phyloP scores from a whole-genome alignment of 1,140 invertebrate genomes.

The Antheraea mylitta region DNA sequence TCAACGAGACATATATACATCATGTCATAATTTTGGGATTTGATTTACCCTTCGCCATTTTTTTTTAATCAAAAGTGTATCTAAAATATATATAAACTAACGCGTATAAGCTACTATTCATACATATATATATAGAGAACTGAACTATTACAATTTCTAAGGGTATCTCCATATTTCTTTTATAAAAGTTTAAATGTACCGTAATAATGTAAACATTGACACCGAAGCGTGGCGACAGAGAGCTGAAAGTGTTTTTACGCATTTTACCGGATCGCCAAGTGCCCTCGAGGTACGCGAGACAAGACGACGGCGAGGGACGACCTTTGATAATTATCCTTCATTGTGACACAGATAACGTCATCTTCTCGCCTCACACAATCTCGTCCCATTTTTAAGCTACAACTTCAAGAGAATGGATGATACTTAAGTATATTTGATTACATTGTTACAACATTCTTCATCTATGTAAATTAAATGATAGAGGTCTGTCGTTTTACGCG shows the following conservation, averaged over 20 bases:
- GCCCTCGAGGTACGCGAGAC: background rate
- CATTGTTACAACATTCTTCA: background rate
- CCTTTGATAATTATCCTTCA: background rate
- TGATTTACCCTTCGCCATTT: too few relatives aligned
- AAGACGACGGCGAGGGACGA: background rate
- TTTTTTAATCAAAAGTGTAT: too few relatives aligned
- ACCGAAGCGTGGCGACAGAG: background rate
- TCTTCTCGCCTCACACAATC: background rate
- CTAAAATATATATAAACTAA: too few relatives aligned
- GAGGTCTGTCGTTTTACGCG: too few relatives aligned
- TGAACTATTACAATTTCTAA: too few relatives aligned
- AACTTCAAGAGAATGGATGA: background rate
- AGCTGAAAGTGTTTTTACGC: background rate
- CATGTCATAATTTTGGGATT: too few relatives aligned
- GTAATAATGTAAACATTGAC: background rate
- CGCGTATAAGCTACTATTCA: too few relatives aligned
- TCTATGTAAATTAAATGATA: too few relatives aligned
- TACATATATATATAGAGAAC: too few relatives aligned
- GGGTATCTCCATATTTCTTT: background rate
- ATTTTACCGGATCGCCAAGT: background rate
- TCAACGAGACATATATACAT: too few relatives aligned
- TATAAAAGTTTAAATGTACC: background rate
- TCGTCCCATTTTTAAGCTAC: background rate
- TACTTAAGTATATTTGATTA: background rate
- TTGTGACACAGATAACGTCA: background rate